Conservation (phyloP, 2,797 vertebrate species). For the Neostethus bicornis region DNA sequence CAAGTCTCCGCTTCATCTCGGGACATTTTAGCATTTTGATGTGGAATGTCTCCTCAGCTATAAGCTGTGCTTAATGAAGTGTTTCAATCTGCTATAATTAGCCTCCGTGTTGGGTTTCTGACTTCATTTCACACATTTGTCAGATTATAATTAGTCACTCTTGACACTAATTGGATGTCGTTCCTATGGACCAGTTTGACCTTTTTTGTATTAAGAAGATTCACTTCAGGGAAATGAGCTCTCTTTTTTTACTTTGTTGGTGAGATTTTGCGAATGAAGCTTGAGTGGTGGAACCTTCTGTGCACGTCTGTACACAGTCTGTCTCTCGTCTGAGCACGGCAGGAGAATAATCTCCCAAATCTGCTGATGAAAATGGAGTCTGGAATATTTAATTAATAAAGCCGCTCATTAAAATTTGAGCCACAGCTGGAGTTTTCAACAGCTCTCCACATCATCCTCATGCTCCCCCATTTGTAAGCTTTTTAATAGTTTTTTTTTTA, state of each 20-base stretch:
- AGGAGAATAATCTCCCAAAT: slow-evolving; percentile 63
- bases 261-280: slow-evolving; percentile 41
- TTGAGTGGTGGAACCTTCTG: slow-evolving; percentile 19
- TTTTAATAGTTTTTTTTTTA: too few species aligned
- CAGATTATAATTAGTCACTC: slow-evolving; percentile 82
- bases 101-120: slow-evolving; percentile 76
- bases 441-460: slow-evolving; percentile 17
- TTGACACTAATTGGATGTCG: slow-evolving; percentile 81
- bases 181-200: slow-evolving; percentile 75
- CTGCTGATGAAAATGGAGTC: slow-evolving; percentile 71
- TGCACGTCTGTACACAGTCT: slow-evolving; percentile 44
- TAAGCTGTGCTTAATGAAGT: slow-evolving; percentile 77
- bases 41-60: slow-evolving; percentile 69
- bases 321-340: slow-evolving; percentile 32
- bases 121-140: slow-evolving; percentile 82
- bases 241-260: slow-evolving; percentile 59
- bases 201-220: slow-evolving; percentile 68
- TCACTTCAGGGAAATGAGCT: slow-evolving; percentile 69
- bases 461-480: slow-evolving; percentile 25
- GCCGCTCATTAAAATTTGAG: slow-evolving; percentile 62
- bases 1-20: slow-evolving; percentile 48
- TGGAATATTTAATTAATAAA: slow-evolving; percentile 70
- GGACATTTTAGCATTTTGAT: slow-evolving; percentile 59
- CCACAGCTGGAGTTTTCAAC: slow-evolving; percentile 55
- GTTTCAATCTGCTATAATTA: slow-evolving; percentile 81